Percentiles rank a stretch among this genome's conserved stretches.
Evolutionary conservation across 2,113 vertebrate genomes (phyloP).

Genomic region (Muscicapa adusta): DNA sequence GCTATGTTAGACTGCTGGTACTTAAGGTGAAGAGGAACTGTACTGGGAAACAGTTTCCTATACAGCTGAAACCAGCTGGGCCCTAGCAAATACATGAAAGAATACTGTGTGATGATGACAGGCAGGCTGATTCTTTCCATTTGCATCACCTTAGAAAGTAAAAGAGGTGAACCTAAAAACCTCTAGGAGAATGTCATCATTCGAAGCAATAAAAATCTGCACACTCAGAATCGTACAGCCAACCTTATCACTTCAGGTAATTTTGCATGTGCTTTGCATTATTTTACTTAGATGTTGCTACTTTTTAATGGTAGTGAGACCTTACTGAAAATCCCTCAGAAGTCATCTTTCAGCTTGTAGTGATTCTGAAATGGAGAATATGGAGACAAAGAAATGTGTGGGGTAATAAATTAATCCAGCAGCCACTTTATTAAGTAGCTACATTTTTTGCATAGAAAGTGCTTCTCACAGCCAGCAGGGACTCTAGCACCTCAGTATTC

Average conservation of each 20-base stretch:
- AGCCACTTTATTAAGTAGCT: neutral
- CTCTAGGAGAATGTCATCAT: neutral
- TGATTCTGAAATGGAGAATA: neutral
- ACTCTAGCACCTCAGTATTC: neutral
- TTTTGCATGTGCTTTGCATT: neutral
- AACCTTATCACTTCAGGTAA: neutral
- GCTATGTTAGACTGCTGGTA: neutral
- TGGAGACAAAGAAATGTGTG: neutral
- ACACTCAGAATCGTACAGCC: fast-evolving
- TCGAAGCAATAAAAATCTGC: neutral
- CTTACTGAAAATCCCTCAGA: neutral
- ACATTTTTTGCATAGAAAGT: neutral
- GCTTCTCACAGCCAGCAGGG: neutral
- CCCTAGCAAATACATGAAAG: neutral
- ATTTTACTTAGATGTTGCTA: neutral
- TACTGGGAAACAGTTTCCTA: no score
- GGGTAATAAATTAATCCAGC: neutral
- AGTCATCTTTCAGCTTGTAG: neutral
- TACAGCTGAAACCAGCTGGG: neutral
- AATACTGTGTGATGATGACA: neutral
- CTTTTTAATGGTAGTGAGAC: neutral
- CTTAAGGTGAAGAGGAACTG: neutral
- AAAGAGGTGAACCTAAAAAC: neutral
- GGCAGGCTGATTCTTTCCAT: neutral
- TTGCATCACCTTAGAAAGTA: neutral